phyloP scores from a whole-genome alignment of 2,113 vertebrate genomes.

The Isichthys henryi region DNA sequence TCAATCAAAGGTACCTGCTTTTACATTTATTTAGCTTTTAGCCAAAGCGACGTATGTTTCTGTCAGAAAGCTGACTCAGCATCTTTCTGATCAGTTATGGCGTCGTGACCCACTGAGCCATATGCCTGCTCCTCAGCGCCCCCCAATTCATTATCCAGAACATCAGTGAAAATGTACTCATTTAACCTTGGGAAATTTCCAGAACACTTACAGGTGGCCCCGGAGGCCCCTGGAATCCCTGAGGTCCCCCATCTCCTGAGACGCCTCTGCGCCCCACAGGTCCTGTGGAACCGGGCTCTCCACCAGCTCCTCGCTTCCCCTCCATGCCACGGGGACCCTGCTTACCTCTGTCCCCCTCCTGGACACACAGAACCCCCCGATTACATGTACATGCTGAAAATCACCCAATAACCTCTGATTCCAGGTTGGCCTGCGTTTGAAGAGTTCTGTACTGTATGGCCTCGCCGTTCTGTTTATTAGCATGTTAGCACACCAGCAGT shows the following conservation, averaged over 20 bases:
- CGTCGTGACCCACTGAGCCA: background rate
- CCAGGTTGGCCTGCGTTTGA: background rate
- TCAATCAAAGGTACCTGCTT: background rate
- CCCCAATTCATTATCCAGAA: background rate
- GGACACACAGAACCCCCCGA: constrained; percentile 28
- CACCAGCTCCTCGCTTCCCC: constrained; percentile 57
- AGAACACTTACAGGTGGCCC: constrained; percentile 53
- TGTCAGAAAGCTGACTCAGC: background rate
- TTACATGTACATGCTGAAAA: background rate
- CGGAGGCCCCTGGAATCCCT: constrained; percentile 55
- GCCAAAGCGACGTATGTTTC: background rate
- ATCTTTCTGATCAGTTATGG: background rate
- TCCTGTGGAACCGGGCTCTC: constrained; percentile 53
- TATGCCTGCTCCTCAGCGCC: too few species aligned
- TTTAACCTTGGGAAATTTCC: background rate
- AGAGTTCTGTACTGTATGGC: background rate
- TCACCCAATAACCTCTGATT: background rate
- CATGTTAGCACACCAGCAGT: background rate
- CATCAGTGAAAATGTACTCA: background rate
- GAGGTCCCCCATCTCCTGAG: constrained; percentile 51
- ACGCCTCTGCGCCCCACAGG: constrained; percentile 50
- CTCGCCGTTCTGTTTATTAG: background rate
- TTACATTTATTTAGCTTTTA: background rate
- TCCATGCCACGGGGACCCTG: constrained; percentile 49
- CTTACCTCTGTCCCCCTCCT: constrained; percentile 57